Percentiles rank a stretch among this genome's conserved stretches.
phyloP scores from a whole-genome alignment of 2,797 vertebrate genomes.

The Halcyon chelicuti region DNA sequence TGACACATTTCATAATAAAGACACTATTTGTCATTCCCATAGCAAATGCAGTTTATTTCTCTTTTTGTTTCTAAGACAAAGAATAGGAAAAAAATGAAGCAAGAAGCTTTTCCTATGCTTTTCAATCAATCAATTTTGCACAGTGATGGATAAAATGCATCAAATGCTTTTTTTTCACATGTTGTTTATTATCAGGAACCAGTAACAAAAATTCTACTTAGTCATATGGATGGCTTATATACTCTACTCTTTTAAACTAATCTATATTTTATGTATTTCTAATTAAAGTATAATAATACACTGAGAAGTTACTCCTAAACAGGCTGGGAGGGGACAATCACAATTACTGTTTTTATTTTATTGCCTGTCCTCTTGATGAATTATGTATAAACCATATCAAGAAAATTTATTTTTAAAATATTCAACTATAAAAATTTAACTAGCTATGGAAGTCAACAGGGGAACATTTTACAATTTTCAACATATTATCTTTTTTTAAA shows the following conservation, averaged over 20 bases:
- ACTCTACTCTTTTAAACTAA: background rate
- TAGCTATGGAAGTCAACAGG: background rate
- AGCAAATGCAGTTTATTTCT: background rate
- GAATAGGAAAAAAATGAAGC: background rate
- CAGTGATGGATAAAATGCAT: background rate
- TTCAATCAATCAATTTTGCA: background rate
- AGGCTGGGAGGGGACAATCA: background rate
- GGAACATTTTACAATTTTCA: background rate
- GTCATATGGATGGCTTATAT: background rate
- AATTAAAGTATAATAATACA: conserved; percentile 1
- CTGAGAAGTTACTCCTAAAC: background rate
- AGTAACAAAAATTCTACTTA: background rate
- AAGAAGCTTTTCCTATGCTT: background rate
- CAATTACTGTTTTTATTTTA: background rate
- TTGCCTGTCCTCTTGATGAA: background rate
- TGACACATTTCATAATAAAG: background rate
- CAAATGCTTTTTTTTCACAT: background rate
- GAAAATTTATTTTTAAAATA: conserved; percentile 3
- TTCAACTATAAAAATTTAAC: background rate
- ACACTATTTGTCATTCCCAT: background rate
- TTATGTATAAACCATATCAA: background rate
- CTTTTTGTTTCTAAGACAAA: background rate
- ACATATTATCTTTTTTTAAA: background rate
- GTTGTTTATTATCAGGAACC: background rate
- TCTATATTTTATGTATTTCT: background rate